Percentiles rank a stretch among this genome's conserved stretches.
Evolutionary conservation across 35 echinoderm and acorn worm genomes (phyloP).

Genomic region (Holothuria glaberrima): DNA sequence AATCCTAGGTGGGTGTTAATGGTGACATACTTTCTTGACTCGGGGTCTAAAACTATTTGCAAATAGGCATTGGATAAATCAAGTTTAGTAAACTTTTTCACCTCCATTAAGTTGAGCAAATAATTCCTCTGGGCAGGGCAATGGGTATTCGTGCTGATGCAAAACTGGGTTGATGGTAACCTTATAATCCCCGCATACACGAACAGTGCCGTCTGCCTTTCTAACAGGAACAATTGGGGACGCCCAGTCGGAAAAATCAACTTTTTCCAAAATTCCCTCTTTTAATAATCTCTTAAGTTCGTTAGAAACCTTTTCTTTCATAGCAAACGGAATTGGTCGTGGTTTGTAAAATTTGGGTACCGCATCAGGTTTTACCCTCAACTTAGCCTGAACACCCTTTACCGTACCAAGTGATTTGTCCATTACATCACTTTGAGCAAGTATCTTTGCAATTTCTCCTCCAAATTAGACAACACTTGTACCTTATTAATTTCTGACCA

Average conservation of each 20-base stretch:
- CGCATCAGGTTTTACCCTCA: slow-evolving; percentile 37
- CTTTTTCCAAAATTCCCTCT: slow-evolving; percentile 29
- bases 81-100: not conserved
- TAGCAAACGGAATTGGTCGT: slow-evolving; percentile 35
- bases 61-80: slow-evolving; percentile 4
- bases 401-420: slow-evolving; percentile 4
- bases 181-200: slow-evolving; percentile 31
- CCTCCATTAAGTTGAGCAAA: slow-evolving; percentile 33
- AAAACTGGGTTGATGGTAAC: slow-evolving; percentile 29
- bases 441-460: slow-evolving; percentile 36
- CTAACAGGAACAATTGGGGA: slow-evolving; percentile 14
- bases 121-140: slow-evolving; percentile 1
- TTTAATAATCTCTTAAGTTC: slow-evolving; percentile 4
- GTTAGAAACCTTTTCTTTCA: slow-evolving; percentile 7
- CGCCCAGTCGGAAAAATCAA: slow-evolving; percentile 25
- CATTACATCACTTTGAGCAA: slow-evolving; percentile 15
- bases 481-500: slow-evolving; percentile 34
- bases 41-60: slow-evolving; percentile 22
- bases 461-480: not conserved
- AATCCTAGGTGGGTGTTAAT: slow-evolving; percentile 50
- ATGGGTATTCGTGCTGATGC: slow-evolving; percentile 25
- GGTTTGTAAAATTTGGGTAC: slow-evolving; percentile 48
- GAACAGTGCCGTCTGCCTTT: slow-evolving; percentile 8
- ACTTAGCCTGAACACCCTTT: slow-evolving; percentile 20
- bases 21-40: slow-evolving; percentile 32